Evolutionary conservation across 2,888 invertebrate species (phyloP), one percentile per base, ranked within the genome.

Genomic region (Phengaris alcon): DNA sequence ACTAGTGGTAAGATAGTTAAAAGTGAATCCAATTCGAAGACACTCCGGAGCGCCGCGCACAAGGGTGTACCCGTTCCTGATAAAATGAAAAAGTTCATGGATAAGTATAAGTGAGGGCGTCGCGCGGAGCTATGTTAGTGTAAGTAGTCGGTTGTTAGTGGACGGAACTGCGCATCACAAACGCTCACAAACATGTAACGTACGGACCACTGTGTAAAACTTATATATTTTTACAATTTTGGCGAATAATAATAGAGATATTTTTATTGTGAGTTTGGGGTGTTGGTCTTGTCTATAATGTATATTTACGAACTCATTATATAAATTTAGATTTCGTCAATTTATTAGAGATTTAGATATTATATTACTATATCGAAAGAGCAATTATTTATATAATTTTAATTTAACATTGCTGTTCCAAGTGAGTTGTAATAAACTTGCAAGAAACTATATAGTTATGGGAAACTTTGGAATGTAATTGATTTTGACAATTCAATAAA

Each of bases 161-260:
- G 79, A 80, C 85, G 80, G 83, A 83, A 82, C 85, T 86, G 82
- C 86, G 87, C 88, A 85, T 85, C 85, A 83, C 85, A 82, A 84
- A 84, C 80, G 87, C 89, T 90, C 88, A 88, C 87, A 85, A 86
- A 82, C 82, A 86, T 68, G 90, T 84, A 90, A 90, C 90, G 82
- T 80, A 86, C 84, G 92, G 93, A 93, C 93, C 93, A 93, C 84
- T 88, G 85, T 87, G 86, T 84, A 84, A 88, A 88, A 89, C 82
- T 87, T 86, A 89, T 90, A 90, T 91, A 90, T 91, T 90, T 93
- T 90, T 91, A 90, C 88, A 89, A 82, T 80, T 87, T 86, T 84
- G 85, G 84, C 84, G 82, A 83, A 82, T 81, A 84, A 72, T 72
- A 81, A 82, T 74, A 81, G 81, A 81, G 82, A 86, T 87, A 86